phyloP scores from a whole-genome alignment of 2,797 vertebrate species.

The Chelon auratus region DNA sequence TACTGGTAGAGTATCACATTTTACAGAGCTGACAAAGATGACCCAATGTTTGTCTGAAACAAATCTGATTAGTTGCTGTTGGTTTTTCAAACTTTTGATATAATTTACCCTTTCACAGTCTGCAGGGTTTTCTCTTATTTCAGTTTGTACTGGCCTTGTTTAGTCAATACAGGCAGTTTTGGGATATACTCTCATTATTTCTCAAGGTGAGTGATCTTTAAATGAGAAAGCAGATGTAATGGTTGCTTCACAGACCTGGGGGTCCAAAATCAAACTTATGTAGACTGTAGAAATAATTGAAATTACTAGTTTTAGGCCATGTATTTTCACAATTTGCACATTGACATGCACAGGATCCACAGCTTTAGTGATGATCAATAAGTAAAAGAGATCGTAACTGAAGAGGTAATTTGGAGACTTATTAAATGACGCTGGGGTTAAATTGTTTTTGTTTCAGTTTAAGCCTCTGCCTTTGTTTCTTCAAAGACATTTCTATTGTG shows the following conservation, averaged over 20 bases:
- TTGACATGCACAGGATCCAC: too few species aligned
- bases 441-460: neutral
- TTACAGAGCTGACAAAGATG: slow-evolving; percentile 10
- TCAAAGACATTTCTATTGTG: slow-evolving; percentile 1
- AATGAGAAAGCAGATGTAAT: slow-evolving; percentile 48
- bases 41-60: neutral
- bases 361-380: too few species aligned
- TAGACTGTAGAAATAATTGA: slow-evolving; percentile 9
- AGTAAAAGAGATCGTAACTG: neutral
- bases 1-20: slow-evolving; percentile 5
- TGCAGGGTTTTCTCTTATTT: neutral
- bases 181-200: slow-evolving; percentile 37
- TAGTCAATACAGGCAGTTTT: slow-evolving; percentile 2
- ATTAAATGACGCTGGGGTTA: neutral
- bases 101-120: neutral
- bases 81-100: neutral
- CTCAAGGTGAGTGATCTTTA: slow-evolving; percentile 30
- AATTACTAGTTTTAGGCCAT: neutral
- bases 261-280: slow-evolving; percentile 22
- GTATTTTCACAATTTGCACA: neutral
- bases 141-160: slow-evolving; percentile 1
- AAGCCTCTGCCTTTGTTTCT: neutral
- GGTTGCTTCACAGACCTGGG: slow-evolving; percentile 23
- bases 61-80: slow-evolving; percentile 4
- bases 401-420: neutral